These are phyloP conservation scores for Myrmecobius fasciatus DNA, from an alignment of 2,113 vertebrate genomes.

Conservation along the genomic window DNA sequence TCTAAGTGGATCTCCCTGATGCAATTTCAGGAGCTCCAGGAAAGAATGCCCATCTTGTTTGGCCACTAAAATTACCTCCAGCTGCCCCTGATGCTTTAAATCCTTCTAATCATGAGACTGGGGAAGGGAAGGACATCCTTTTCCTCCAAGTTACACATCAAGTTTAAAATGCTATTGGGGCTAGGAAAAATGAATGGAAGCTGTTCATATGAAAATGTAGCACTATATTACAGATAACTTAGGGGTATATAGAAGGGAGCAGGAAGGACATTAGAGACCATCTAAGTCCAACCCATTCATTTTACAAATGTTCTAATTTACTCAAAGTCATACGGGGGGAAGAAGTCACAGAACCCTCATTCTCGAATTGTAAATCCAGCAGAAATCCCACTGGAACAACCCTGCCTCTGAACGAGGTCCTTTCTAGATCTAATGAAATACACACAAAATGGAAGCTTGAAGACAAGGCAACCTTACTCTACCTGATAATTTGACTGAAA, in stretches of 20 bases:
- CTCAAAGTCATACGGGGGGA: background rate
- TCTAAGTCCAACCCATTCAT: background rate
- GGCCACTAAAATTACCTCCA: background rate
- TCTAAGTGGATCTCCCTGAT: background rate
- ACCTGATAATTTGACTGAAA: background rate
- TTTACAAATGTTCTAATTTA: background rate
- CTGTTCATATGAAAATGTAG: background rate
- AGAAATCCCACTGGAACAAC: background rate
- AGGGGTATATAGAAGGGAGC: background rate
- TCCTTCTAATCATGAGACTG: background rate
- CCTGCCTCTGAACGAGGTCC: background rate
- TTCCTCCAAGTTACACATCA: background rate
- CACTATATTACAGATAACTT: background rate
- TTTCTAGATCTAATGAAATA: background rate
- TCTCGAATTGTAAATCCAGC: background rate
- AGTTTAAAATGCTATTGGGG: background rate
- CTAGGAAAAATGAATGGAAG: background rate
- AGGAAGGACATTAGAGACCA: background rate
- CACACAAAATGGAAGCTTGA: background rate
- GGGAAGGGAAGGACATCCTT: background rate
- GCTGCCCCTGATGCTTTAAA: background rate
- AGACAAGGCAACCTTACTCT: background rate
- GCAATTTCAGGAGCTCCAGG: background rate
- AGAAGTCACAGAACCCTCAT: background rate
- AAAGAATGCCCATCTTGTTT: background rate